Evolutionary conservation across 2,113 vertebrate genomes (phyloP).

Genomic region (Tyto alba): DNA sequence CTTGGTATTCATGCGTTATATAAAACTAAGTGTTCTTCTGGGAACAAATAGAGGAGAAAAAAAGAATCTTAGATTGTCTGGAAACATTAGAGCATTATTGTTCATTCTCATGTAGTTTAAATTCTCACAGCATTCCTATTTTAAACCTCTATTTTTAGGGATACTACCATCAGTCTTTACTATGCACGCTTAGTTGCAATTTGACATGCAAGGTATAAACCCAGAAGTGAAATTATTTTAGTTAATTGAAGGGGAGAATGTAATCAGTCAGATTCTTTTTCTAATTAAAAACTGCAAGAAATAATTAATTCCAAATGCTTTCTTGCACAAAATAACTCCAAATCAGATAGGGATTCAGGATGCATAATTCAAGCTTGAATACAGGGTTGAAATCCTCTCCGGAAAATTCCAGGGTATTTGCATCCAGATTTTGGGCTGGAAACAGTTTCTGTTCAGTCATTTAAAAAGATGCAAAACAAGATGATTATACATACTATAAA

Average conservation of each 20-base stretch:
- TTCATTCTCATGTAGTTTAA: background rate
- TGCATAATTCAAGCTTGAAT: background rate
- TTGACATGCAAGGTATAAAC: conserved; percentile 41
- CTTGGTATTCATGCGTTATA: conserved; percentile 2
- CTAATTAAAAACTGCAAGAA: conserved; percentile 46
- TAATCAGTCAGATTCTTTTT: conserved; percentile 60
- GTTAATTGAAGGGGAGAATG: conserved; percentile 54
- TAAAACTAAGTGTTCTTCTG: conserved; percentile 44
- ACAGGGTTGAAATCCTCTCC: background rate
- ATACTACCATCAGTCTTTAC: background rate
- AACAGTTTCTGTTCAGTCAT: background rate
- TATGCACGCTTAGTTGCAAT: background rate
- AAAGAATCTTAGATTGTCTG: conserved; percentile 13
- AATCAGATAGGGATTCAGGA: conserved; percentile 49
- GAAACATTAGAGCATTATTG: background rate
- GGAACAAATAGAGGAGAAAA: conserved; percentile 9
- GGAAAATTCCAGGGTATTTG: conserved; percentile 17
- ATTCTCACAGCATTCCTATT: background rate
- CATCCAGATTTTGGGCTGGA: background rate
- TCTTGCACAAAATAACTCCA: conserved; percentile 40
- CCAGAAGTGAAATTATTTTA: conserved; percentile 68
- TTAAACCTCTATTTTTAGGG: conserved; percentile 15
- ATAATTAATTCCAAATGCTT: conserved; percentile 37
- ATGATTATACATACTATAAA: background rate
- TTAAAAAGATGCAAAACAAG: background rate